Evolutionary conservation across 1,140 invertebrate genomes (phyloP).

Genomic region (Gonioctena quinquepunctata): DNA sequence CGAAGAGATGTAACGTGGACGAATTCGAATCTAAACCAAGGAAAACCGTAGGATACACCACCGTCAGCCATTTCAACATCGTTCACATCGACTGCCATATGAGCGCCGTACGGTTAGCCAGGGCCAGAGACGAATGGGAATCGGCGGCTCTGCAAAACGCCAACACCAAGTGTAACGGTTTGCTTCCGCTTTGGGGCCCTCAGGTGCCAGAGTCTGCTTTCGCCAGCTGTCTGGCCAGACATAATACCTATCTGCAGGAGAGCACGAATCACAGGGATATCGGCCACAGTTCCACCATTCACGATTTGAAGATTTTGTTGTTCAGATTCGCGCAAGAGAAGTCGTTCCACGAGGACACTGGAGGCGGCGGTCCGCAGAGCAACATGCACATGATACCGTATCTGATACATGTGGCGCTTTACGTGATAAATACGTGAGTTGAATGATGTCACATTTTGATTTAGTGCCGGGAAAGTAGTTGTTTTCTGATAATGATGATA

Average conservation of each 20-base stretch:
- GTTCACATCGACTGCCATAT: slow-evolving; percentile 98
- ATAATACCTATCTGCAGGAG: slow-evolving; percentile 84
- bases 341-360: slow-evolving; percentile 95
- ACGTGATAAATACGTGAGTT: slow-evolving; percentile 90
- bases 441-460: not conserved
- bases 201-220: slow-evolving; percentile 94
- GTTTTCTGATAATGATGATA: no score
- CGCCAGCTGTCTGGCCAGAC: slow-evolving; percentile 89
- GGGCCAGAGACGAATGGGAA: slow-evolving; percentile 93
- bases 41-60: slow-evolving; percentile 86
- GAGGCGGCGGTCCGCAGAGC: slow-evolving; percentile 94
- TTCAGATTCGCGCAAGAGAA: slow-evolving; percentile 90
- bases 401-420: slow-evolving; percentile 91
- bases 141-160: slow-evolving; percentile 96
- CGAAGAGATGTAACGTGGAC: slow-evolving; percentile 93
- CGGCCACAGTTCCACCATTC: slow-evolving; percentile 83
- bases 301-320: slow-evolving; percentile 92
- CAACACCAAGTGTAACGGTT: slow-evolving; percentile 95
- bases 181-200: slow-evolving; percentile 95
- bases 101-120: slow-evolving; percentile 82
- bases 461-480: no score
- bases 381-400: slow-evolving; percentile 97
- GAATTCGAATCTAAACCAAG: slow-evolving; percentile 87
- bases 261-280: slow-evolving; percentile 87
- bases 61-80: slow-evolving; percentile 97